These are phyloP conservation scores for Lasius platythorax DNA, from an alignment of 2,888 invertebrate genomes.

Conservation along the genomic window DNA sequence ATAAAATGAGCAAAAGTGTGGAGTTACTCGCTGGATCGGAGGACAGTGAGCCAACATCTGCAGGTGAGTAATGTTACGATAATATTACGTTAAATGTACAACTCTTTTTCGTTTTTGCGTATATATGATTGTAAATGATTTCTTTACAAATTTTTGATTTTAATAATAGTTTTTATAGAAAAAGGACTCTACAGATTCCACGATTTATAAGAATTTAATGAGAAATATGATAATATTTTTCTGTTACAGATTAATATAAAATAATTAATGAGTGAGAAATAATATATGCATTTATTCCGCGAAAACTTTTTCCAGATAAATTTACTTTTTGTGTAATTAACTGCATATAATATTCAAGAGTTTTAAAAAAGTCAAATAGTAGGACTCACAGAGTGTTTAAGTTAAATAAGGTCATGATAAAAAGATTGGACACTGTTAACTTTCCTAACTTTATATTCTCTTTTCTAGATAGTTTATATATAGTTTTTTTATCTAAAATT, in stretches of 20 bases:
- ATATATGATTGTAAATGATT: not conserved
- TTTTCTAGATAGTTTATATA: not conserved
- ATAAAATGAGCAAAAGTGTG: conserved; percentile 84
- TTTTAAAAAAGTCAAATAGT: not conserved
- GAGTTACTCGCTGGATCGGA: conserved; percentile 83
- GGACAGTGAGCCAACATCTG: conserved; percentile 79
- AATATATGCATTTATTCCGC: not conserved
- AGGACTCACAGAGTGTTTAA: not conserved
- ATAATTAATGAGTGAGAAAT: not conserved
- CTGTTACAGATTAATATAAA: not conserved
- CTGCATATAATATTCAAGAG: not conserved
- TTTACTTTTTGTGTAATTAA: not conserved
- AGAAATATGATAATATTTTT: not conserved
- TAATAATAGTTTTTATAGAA: not conserved
- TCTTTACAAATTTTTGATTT: not conserved
- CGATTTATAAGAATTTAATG: not conserved
- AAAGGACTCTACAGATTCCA: not conserved
- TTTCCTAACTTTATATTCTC: not conserved
- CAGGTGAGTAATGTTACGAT: conserved; percentile 72
- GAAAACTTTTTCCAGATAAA: not conserved
- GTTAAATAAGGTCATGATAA: not conserved
- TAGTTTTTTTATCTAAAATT: not conserved
- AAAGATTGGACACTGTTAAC: not conserved
- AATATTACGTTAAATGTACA: not conserved
- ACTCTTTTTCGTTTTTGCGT: not conserved